Evolutionary conservation across 2,888 invertebrate species (phyloP).

Genomic region (Eilema caniola): DNA sequence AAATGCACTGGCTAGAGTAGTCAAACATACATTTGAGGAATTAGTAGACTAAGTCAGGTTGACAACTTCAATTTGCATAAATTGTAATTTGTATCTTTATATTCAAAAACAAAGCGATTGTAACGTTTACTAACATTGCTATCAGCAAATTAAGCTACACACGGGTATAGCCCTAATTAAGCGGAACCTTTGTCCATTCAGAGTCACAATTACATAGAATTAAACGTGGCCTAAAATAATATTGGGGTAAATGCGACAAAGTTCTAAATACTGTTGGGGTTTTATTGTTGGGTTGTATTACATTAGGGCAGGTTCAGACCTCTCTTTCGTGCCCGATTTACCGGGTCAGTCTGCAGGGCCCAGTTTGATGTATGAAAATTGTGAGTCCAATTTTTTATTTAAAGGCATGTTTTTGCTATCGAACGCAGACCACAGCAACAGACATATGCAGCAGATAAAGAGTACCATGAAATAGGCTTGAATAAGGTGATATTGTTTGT

Average conservation of each 20-base stretch:
- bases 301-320: conserved; percentile 22
- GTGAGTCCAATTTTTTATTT: background rate
- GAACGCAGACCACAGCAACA: no score
- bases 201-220: conserved; percentile 62
- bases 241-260: conserved; percentile 61
- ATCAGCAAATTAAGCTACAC: conserved; percentile 41
- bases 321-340: background rate
- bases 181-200: conserved; percentile 55
- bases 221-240: conserved; percentile 67
- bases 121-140: conserved; percentile 17
- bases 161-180: conserved; percentile 48
- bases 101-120: conserved; percentile 41
- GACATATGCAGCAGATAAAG: no score
- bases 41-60: no score
- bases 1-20: no score
- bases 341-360: background rate
- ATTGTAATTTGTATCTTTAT: background rate
- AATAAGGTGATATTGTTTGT: no score
- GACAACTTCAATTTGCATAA: no score
- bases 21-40: no score
- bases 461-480: no score
- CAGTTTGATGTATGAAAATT: background rate
- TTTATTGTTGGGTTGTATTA: conserved; percentile 46
- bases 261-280: conserved; percentile 52
- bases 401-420: no score